Evolutionary conservation across 2,797 vertebrate species (phyloP), one percentile per base, ranked within the genome.

Genomic region (Neosilurus hyrtlii): DNA sequence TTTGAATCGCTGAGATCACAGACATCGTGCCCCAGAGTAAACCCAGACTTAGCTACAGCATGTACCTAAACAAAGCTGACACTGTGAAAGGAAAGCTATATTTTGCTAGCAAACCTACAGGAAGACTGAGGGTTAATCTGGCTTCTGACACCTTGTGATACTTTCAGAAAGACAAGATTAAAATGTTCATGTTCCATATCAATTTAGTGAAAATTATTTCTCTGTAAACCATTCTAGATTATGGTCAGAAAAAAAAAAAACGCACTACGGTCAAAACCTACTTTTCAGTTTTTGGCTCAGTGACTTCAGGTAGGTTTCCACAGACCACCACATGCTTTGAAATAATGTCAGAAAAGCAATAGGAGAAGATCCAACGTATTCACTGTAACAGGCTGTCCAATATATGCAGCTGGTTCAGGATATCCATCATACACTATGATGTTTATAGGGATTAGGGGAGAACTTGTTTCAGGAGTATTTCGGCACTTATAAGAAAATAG

Each of bases 391-490:
- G 18, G 61, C 18, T 26, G 20, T 24, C 57, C 35, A 62, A 16
- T 5, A 62, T n/a, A 49, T 24, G 59, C 59, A 77, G 35, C 37
- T 51, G 75, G 75, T 20, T 26, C 43, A 26, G 61, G 15, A 63
- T 52, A 26, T 63, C 59, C n/a, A 52, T 52, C 65, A 65, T 65
- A 12, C n/a, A 63, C 61, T 65, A 26, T 26, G 9, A 9, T 30
- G 76, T 65, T 52, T 52, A 35, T n/a, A 43, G 7, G 20, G 35
- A 76, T 61, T 61, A 76, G 12, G 57, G 57, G 20, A 76, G 56
- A 61, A 61, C 10, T 43, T 67, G 78, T 79, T 62, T 70, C 22
- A 63, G 59, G 24, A 26, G 77, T 18, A 83, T 83, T 75, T 75
- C 20, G 79, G 67, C 54, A 70, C 37, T 49, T 80, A 66, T 70